Evolutionary conservation across 2,888 invertebrate genomes (phyloP).

Genomic region (Philereme transversata): DNA sequence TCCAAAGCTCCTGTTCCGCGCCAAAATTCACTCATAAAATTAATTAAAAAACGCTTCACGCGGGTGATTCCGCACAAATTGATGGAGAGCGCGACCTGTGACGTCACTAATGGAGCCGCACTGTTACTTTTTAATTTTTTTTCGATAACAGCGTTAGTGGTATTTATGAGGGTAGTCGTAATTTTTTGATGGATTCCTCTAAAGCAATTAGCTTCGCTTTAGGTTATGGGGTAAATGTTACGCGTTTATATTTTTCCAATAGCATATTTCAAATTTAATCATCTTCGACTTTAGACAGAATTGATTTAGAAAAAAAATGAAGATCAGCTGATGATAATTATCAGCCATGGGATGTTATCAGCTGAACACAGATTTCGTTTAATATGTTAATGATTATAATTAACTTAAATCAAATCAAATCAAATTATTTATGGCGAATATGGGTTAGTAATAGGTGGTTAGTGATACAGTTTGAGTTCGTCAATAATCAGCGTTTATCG

Average conservation of each 20-base stretch:
- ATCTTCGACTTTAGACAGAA: too few relatives aligned
- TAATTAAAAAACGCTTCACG: conserved; percentile 83
- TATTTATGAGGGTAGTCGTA: conserved; percentile 41
- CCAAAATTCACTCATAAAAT: conserved; percentile 79
- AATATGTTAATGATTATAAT: too few relatives aligned
- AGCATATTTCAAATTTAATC: too few relatives aligned
- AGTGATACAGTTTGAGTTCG: too few relatives aligned
- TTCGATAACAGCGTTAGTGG: conserved; percentile 57
- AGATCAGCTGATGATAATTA: too few relatives aligned
- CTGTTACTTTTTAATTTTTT: conserved; percentile 58
- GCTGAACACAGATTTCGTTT: too few relatives aligned
- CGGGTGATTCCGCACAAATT: conserved; percentile 79
- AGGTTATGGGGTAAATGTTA: neutral
- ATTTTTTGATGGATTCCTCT: conserved; percentile 43
- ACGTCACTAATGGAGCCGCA: conserved; percentile 77
- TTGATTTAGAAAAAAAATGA: too few relatives aligned
- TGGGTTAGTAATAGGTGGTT: too few relatives aligned
- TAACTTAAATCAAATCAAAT: too few relatives aligned
- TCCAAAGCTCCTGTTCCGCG: conserved; percentile 50
- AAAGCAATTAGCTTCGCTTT: conserved; percentile 10
- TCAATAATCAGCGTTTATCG: too few relatives aligned
- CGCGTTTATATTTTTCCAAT: neutral
- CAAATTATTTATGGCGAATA: too few relatives aligned
- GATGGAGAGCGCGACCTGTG: conserved; percentile 73
- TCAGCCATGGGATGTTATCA: too few relatives aligned